Evolutionary conservation across 2,113 vertebrate genomes (phyloP).

Genomic region (Forbesichthys agassizii): DNA sequence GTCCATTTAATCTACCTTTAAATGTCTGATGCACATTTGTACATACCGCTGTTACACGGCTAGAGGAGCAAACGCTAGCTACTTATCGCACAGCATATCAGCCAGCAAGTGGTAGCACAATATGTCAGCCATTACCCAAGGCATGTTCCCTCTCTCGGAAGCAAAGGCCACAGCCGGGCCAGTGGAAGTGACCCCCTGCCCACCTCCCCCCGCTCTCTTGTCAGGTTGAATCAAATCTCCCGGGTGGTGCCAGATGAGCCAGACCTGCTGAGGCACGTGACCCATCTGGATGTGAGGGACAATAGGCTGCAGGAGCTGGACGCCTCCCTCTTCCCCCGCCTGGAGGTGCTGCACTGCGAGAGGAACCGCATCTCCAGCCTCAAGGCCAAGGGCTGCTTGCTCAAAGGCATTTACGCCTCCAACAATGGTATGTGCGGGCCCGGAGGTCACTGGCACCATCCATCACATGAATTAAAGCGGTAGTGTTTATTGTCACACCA

Average conservation of each 20-base stretch:
- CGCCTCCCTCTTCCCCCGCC: slow-evolving; percentile 84
- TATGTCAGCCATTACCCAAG: slow-evolving; percentile 29
- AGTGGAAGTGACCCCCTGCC: slow-evolving; percentile 38
- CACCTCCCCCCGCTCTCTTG: background rate
- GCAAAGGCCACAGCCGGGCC: slow-evolving; percentile 37
- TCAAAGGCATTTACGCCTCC: slow-evolving; percentile 89
- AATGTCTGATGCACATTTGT: too few species aligned
- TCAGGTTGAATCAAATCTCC: slow-evolving; percentile 89
- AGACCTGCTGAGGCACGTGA: slow-evolving; percentile 91
- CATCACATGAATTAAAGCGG: background rate
- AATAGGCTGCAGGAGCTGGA: slow-evolving; percentile 89
- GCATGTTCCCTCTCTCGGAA: slow-evolving; percentile 32
- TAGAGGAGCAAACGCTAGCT: background rate
- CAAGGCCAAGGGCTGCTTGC: slow-evolving; percentile 83
- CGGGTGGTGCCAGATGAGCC: slow-evolving; percentile 77
- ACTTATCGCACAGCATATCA: background rate
- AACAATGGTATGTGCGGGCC: slow-evolving; percentile 82
- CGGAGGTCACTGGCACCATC: background rate
- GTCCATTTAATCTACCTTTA: too few species aligned
- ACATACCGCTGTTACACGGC: too few species aligned
- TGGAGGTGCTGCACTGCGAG: slow-evolving; percentile 97
- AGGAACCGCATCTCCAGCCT: slow-evolving; percentile 86
- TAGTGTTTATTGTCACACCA: too few species aligned
- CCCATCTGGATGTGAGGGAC: slow-evolving; percentile 92
- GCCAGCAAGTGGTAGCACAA: background rate